These are phyloP conservation scores for Agonopterix heracliana DNA, from an alignment of 2,888 invertebrate species.

Conservation along the genomic window DNA sequence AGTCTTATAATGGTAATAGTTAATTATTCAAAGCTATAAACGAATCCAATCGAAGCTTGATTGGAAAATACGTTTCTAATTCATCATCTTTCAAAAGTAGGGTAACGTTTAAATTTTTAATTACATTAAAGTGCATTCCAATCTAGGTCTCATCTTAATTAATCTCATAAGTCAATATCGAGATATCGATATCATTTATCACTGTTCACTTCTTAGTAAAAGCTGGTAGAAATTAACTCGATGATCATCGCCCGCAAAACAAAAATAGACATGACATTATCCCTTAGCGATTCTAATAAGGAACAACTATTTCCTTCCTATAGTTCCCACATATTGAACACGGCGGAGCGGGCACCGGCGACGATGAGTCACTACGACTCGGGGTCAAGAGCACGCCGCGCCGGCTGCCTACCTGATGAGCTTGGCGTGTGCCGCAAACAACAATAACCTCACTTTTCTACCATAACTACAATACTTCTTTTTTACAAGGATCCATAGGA, in stretches of 20 bases:
- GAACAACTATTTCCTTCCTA: constrained; percentile 11
- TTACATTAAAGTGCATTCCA: no score
- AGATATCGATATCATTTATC: no score
- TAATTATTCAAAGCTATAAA: constrained; percentile 20
- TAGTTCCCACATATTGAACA: constrained; percentile 8
- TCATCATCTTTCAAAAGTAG: constrained; percentile 19
- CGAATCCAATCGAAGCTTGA: constrained; percentile 18
- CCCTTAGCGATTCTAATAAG: constrained; percentile 5
- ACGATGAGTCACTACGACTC: constrained; percentile 49
- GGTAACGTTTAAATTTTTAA: constrained; percentile 6
- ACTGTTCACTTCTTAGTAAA: no score
- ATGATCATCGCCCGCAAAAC: not conserved
- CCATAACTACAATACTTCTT: no score
- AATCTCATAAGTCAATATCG: no score
- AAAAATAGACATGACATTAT: constrained; percentile 7
- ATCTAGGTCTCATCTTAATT: no score
- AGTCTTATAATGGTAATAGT: constrained; percentile 30
- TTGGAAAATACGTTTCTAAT: constrained; percentile 22
- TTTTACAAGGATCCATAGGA: not conserved
- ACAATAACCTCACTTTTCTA: not conserved
- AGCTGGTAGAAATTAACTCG: no score
- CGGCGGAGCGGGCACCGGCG: constrained; percentile 4
- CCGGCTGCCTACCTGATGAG: constrained; percentile 19
- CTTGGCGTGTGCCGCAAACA: constrained; percentile 9
- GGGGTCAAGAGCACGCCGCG: constrained; percentile 68